Base-by-base conservation (phyloP, 2,888 invertebrate species). In the Stomorhina lunata region DNA sequence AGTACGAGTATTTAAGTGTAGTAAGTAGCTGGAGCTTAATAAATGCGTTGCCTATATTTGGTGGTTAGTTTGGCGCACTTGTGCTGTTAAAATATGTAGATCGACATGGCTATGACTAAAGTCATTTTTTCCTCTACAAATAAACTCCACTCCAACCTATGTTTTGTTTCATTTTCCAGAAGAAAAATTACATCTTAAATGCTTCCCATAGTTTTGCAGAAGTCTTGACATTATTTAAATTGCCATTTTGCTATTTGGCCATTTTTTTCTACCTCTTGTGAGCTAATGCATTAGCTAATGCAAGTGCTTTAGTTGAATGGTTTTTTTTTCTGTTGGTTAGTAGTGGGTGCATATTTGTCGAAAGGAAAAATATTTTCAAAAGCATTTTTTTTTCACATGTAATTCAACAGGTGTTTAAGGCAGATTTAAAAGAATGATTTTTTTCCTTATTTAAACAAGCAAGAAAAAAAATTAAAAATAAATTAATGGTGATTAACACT, bases 31-130 rank as follows among this genome's bases (percentile, higher is more conserved):
- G 45, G 45, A n/a, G 20, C 45, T 61, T 76, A 75, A 66, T 82
- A 82, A 82, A 82, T 82, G 82, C 79, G 79, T 79, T 82, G 82
- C 65, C 82, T 76, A 48, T 82, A 82, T 82, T 79, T 82, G 82
- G 82, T 82, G 59, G 71, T 71, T 72, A 53, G 29, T 66, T 79
- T 79, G 79, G 82, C 82, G 82, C 82, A 82, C 82, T 82, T 82
- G 82, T 66, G 79, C 82, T 55, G 71, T 76, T 79, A 82, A 82
- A 82, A 82, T 82, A 82, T 82, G 79, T 82, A 76, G 82, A 82
- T 71, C 82, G 76, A 50, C 66, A 6, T 12, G 4, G 5, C 50
- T 12, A 22, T 72, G 32, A 29, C 17, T 45, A n/a, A 7, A 20
- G 53, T n/a, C 25, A 37, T 22, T 66, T 53, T 45, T 29, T 6